Conservation (phyloP, 1,140 invertebrate genomes). For the Coelopa frigida region DNA sequence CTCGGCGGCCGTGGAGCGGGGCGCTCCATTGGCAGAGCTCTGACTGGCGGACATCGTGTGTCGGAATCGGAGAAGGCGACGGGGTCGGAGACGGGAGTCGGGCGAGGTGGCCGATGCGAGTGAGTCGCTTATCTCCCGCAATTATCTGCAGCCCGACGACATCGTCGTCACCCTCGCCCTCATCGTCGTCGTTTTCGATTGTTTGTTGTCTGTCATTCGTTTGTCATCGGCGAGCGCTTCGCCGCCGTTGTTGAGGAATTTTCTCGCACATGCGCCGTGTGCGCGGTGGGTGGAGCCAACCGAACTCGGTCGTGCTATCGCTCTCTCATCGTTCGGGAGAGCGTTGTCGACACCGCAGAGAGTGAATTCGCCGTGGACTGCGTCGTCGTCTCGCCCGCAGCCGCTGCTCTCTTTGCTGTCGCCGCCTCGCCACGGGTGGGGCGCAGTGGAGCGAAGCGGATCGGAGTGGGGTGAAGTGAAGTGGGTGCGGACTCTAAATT, state of each 20-base stretch:
- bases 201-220: constrained; percentile 42
- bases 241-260: not conserved
- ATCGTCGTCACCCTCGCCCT: not conserved
- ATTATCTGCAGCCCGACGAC: constrained; percentile 27
- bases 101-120: too few species aligned
- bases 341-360: too few species aligned
- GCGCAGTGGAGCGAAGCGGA: too few species aligned
- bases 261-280: constrained; percentile 16
- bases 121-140: constrained; percentile 33
- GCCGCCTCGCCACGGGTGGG: too few species aligned
- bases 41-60: constrained; percentile 38
- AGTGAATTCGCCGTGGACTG: too few species aligned
- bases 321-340: too few species aligned
- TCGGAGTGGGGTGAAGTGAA: too few species aligned
- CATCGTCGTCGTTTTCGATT: constrained; percentile 2
- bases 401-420: too few species aligned
- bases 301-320: too few species aligned
- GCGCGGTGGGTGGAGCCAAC: constrained; percentile 39
- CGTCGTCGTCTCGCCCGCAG: too few species aligned
- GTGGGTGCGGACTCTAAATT: too few species aligned
- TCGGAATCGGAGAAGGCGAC: constrained; percentile 3
- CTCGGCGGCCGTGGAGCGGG: not conserved
- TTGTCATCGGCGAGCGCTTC: constrained; percentile 27
- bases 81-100: constrained; percentile 21
- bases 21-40: too few species aligned